phyloP scores from a whole-genome alignment of 2,888 invertebrate species.

The Podotricha telesiphe region DNA sequence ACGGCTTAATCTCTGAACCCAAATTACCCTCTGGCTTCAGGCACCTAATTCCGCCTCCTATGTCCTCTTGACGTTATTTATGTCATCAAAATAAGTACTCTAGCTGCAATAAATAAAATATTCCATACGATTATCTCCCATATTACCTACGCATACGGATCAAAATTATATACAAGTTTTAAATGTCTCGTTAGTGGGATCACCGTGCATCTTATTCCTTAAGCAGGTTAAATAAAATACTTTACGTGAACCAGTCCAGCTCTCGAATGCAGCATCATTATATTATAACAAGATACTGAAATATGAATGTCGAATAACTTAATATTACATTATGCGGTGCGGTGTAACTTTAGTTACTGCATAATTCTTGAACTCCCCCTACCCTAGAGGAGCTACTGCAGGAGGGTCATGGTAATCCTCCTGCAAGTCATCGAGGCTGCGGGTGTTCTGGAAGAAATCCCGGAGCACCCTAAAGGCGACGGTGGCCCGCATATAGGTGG shows the following conservation, averaged over 20 bases:
- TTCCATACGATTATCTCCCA: slow-evolving; percentile 20
- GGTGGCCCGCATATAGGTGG: too few species aligned
- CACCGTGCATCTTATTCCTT: slow-evolving; percentile 26
- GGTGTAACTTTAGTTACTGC: background rate
- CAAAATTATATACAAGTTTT: slow-evolving; percentile 11
- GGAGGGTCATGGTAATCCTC: too few species aligned
- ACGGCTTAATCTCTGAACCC: slow-evolving; percentile 40
- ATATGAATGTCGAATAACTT: slow-evolving; percentile 12
- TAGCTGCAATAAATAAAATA: background rate
- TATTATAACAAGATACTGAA: slow-evolving; percentile 26
- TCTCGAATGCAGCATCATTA: slow-evolving; percentile 30
- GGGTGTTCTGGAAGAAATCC: too few species aligned
- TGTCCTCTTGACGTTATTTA: slow-evolving; percentile 43
- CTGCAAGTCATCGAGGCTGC: too few species aligned
- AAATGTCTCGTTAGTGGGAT: background rate
- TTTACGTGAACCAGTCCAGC: slow-evolving; percentile 26
- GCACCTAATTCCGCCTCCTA: slow-evolving; percentile 39
- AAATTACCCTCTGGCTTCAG: slow-evolving; percentile 42
- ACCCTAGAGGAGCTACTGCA: too few species aligned
- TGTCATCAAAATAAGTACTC: slow-evolving; percentile 34
- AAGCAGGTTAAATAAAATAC: slow-evolving; percentile 41
- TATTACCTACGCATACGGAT: slow-evolving; percentile 10
- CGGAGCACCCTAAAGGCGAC: too few species aligned
- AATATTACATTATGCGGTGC: background rate
- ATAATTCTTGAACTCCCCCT: too few species aligned